A percentile compares a stretch with the other conserved stretches of the same genome.
Evolutionary conservation across 1,140 invertebrate genomes (phyloP).

Genomic region (Temnothorax nylanderi): DNA sequence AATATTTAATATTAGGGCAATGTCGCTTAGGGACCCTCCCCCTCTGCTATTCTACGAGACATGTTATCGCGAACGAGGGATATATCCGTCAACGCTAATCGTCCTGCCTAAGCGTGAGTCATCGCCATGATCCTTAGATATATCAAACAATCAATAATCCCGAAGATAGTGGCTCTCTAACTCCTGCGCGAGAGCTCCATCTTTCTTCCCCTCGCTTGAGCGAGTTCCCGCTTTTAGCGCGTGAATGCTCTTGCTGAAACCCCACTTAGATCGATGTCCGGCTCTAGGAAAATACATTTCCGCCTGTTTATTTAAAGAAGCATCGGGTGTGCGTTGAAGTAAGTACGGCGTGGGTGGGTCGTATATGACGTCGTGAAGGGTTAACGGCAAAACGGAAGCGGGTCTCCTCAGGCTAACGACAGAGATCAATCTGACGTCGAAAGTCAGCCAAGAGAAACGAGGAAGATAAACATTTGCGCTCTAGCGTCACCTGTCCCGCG

Average conservation of each 20-base stretch:
- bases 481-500: not conserved
- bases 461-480: not conserved
- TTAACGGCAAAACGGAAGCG: not conserved
- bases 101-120: not conserved
- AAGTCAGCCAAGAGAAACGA: slow-evolving; percentile 22
- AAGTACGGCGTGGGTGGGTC: not conserved
- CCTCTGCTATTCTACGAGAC: not conserved
- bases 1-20: not conserved
- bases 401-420: not conserved
- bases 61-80: not conserved
- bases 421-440: slow-evolving; percentile 33
- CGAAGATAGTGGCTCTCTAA: not conserved
- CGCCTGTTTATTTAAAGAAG: slow-evolving; percentile 21
- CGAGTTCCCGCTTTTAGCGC: not conserved
- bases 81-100: slow-evolving; percentile 21
- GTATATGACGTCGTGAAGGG: not conserved
- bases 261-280: slow-evolving; percentile 32
- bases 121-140: not conserved
- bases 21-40: not conserved
- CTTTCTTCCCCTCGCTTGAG: not conserved
- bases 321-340: not conserved
- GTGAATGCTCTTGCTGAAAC: not conserved
- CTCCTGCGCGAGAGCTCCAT: not conserved
- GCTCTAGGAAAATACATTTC: slow-evolving; percentile 49
- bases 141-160: slow-evolving; percentile 24